A percentile compares a stretch with the other conserved stretches of the same genome.
phyloP scores from a whole-genome alignment of 2,888 invertebrate genomes.

The Pristionchus japonicus region DNA sequence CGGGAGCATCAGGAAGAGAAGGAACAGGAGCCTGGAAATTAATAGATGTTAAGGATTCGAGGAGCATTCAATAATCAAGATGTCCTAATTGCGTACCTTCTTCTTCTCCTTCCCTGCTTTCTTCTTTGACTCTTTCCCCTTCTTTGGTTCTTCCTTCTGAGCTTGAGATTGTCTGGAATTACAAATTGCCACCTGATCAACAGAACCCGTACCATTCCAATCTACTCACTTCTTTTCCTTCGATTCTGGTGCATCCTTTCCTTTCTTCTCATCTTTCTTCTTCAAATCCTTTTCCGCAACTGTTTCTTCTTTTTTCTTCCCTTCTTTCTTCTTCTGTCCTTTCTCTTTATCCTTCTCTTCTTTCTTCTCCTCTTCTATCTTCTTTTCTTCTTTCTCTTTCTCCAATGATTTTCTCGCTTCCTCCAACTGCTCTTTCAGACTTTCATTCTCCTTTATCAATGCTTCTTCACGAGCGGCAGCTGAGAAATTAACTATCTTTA shows the following conservation, averaged over 20 bases:
- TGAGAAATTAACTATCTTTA: neutral
- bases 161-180: neutral
- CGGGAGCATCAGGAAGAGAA: neutral
- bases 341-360: too few species aligned
- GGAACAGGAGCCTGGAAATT: neutral
- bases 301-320: neutral
- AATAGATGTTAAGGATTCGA: neutral
- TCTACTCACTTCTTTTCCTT: neutral
- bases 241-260: neutral
- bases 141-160: neutral
- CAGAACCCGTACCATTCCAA: neutral
- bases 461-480: neutral
- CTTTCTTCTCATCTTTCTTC: neutral
- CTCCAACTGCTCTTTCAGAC: neutral
- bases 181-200: neutral
- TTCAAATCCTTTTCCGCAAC: neutral
- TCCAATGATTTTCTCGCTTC: neutral
- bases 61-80: neutral
- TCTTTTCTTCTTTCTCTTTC: neutral
- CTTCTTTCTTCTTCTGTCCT: neutral
- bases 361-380: neutral
- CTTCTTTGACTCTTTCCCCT: neutral
- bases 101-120: neutral
- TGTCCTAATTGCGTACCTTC: neutral
- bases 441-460: neutral